Conservation (phyloP, 2,113 vertebrate species). For the Cyprinus carpio region DNA sequence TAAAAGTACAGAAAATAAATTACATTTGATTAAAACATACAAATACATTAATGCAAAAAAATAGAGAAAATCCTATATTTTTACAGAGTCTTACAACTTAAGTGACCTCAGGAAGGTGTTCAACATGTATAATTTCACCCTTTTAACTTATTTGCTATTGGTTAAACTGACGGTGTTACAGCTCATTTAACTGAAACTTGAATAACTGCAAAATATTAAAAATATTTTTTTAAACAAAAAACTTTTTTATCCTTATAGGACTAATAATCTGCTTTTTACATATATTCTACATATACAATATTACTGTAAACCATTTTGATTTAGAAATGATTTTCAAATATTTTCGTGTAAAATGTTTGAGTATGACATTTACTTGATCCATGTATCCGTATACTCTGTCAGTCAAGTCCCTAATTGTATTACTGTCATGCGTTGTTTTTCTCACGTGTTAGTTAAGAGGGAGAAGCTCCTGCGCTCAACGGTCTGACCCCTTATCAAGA, state of each 20-base stretch:
- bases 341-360: not conserved
- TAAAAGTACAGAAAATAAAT: not conserved
- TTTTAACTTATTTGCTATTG: too few species aligned
- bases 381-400: constrained; percentile 55
- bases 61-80: too few species aligned
- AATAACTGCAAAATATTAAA: not conserved
- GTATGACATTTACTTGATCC: not conserved
- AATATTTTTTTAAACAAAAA: not conserved
- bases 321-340: not conserved
- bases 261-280: not conserved
- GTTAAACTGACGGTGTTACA: too few species aligned
- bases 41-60: too few species aligned
- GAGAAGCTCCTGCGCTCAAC: constrained; percentile 36
- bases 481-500: constrained; percentile 42
- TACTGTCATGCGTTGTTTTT: constrained; percentile 73
- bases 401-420: constrained; percentile 67
- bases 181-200: not conserved
- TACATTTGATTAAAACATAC: not conserved
- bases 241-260: not conserved
- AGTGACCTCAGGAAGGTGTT: not conserved
- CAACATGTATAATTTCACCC: not conserved
- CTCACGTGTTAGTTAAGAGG: constrained; percentile 57
- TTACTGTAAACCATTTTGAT: not conserved
- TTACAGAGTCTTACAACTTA: too few species aligned
- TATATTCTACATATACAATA: not conserved